Evolutionary conservation across 2,888 invertebrate genomes (phyloP).

Genomic region (Heliconius charithonia): DNA sequence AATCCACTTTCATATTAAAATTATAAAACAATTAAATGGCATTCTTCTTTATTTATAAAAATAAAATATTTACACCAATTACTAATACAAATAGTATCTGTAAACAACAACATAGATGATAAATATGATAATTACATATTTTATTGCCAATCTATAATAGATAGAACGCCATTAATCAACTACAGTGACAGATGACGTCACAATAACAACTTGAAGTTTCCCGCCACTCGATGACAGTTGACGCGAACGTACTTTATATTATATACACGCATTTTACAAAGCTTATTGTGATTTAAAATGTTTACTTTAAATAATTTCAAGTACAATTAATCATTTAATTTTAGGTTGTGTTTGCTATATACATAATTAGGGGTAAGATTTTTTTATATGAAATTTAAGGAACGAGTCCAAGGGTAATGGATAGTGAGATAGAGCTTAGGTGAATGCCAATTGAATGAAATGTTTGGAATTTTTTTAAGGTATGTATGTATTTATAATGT

Average conservation of each 20-base stretch:
- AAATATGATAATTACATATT: not conserved
- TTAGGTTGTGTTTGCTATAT: constrained; percentile 39
- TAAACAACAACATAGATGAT: not conserved
- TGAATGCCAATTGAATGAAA: constrained; percentile 28
- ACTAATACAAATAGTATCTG: not conserved
- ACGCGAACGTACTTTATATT: not conserved
- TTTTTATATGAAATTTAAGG: constrained; percentile 42
- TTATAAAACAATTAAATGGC: not conserved
- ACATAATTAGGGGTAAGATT: constrained; percentile 40
- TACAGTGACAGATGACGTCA: constrained; percentile 1
- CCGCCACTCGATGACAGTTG: constrained; percentile 6
- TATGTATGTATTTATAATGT: not conserved
- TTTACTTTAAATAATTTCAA: constrained; percentile 19
- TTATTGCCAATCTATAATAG: not conserved
- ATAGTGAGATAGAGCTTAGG: constrained; percentile 24
- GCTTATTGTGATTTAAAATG: constrained; percentile 9
- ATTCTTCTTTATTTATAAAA: not conserved
- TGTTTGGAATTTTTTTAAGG: constrained; percentile 2
- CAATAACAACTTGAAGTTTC: not conserved
- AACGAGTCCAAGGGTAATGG: constrained; percentile 25
- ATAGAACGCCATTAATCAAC: not conserved
- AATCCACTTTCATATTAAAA: not conserved
- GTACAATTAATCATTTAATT: constrained; percentile 22
- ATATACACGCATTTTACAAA: constrained; percentile 5
- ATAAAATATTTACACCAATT: not conserved